phyloP scores from a whole-genome alignment of 2,888 invertebrate species.

The Sinotaia quadrata region DNA sequence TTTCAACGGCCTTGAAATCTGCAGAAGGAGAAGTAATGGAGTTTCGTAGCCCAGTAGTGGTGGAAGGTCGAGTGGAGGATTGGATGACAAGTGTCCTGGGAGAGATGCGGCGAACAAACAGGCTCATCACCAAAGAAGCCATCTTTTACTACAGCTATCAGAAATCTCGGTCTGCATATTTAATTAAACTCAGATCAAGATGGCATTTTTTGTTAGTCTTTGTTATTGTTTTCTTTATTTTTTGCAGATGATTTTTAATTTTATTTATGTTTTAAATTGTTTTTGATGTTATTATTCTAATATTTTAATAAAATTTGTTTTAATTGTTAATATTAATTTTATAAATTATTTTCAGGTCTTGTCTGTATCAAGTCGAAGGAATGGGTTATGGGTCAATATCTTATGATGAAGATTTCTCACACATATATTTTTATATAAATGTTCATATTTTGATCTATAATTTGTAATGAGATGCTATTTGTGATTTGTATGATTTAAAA shows the following conservation, averaged over 20 bases:
- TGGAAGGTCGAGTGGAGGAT: constrained; percentile 87
- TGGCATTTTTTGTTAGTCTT: background rate
- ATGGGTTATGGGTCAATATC: too few relatives aligned
- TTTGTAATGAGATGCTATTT: too few relatives aligned
- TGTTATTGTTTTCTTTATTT: background rate
- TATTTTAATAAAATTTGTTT: background rate
- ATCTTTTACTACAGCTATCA: constrained; percentile 72
- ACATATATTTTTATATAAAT: too few relatives aligned
- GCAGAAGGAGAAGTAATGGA: constrained; percentile 89
- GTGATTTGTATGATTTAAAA: too few relatives aligned
- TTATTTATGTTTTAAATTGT: background rate
- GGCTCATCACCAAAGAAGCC: constrained; percentile 86
- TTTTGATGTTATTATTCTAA: background rate
- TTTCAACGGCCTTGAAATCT: constrained; percentile 87
- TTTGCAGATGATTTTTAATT: background rate
- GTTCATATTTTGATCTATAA: too few relatives aligned
- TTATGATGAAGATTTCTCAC: too few relatives aligned
- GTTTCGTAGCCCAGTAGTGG: constrained; percentile 80
- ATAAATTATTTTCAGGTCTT: too few relatives aligned
- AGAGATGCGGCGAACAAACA: constrained; percentile 88
- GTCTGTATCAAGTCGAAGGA: too few relatives aligned
- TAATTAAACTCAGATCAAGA: too few relatives aligned
- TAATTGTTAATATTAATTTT: too few relatives aligned
- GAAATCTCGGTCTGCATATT: constrained; percentile 28
- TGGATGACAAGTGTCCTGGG: constrained; percentile 89